A percentile compares a stretch with the other conserved stretches of the same genome.
Conservation (phyloP, 2,797 vertebrate species). For the Hyperoplus lanceolatus region DNA sequence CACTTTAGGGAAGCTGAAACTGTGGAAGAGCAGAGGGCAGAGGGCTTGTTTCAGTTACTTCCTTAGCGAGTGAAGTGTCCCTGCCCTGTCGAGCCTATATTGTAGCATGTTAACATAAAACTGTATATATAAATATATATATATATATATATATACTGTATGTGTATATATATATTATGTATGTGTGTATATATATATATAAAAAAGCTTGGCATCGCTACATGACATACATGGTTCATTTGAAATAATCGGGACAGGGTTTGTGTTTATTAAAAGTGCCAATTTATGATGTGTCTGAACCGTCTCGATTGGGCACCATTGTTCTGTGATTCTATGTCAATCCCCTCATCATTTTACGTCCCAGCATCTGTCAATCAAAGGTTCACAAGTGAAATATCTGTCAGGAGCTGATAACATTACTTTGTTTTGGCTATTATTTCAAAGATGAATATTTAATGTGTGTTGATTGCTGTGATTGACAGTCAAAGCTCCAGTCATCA, state of each 20-base stretch:
- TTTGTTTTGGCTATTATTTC: neutral
- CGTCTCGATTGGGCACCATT: constrained; percentile 7
- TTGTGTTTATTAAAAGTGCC: constrained; percentile 15
- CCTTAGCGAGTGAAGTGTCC: neutral
- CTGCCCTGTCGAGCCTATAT: too few relatives aligned
- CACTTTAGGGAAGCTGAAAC: neutral
- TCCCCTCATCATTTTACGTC: neutral
- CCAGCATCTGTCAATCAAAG: constrained; percentile 33
- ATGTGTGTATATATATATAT: too few relatives aligned
- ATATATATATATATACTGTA: too few relatives aligned
- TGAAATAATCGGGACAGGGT: constrained; percentile 21
- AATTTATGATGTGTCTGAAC: constrained; percentile 5
- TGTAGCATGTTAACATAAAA: too few relatives aligned
- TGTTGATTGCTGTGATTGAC: constrained; percentile 2
- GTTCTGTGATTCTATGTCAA: constrained; percentile 24
- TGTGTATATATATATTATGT: too few relatives aligned
- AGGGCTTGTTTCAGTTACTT: constrained; percentile 39
- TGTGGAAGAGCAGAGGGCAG: neutral
- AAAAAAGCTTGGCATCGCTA: neutral
- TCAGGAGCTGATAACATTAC: neutral
- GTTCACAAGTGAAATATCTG: neutral
- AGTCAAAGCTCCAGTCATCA: neutral
- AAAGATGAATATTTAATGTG: constrained; percentile 10
- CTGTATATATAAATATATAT: too few relatives aligned
- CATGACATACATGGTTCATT: neutral